phyloP scores from a whole-genome alignment of 2,113 vertebrate genomes.

The Colaptes auratus region DNA sequence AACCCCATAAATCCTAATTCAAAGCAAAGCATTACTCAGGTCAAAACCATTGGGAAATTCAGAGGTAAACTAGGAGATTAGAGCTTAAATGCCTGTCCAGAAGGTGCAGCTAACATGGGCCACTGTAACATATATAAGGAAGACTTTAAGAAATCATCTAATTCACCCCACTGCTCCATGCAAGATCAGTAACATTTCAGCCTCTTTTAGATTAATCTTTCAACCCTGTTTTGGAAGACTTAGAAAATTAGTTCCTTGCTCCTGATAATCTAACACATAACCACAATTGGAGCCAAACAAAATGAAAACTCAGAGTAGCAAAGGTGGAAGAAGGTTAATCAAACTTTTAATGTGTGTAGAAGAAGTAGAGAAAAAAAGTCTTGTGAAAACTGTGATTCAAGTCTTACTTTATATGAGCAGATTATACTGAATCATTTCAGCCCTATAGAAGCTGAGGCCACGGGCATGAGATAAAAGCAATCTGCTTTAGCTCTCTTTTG shows the following conservation, averaged over 20 bases:
- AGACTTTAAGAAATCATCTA: not conserved
- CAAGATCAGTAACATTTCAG: not conserved
- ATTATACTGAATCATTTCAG: not conserved
- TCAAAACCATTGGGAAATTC: not conserved
- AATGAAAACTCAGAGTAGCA: not conserved
- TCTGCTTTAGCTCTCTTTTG: not conserved
- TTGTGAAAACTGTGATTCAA: not conserved
- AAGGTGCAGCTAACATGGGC: not conserved
- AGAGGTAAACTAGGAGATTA: not conserved
- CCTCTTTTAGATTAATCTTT: not conserved
- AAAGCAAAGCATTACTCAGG: not conserved
- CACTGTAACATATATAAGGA: not conserved
- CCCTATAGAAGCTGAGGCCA: not conserved
- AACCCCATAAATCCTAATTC: not conserved
- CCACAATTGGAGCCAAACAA: not conserved
- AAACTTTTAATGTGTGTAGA: not conserved
- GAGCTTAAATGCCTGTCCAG: not conserved
- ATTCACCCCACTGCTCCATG: not conserved
- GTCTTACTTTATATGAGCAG: not conserved
- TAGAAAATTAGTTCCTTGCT: not conserved
- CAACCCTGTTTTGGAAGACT: not conserved
- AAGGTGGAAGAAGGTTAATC: constrained; percentile 2
- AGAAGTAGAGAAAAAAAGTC: not conserved
- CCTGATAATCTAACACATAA: not conserved
- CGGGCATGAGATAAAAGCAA: not conserved